A percentile compares a stretch with the other conserved stretches of the same genome.
Conservation (phyloP, 1,140 invertebrate species). For the Delia radicum region DNA sequence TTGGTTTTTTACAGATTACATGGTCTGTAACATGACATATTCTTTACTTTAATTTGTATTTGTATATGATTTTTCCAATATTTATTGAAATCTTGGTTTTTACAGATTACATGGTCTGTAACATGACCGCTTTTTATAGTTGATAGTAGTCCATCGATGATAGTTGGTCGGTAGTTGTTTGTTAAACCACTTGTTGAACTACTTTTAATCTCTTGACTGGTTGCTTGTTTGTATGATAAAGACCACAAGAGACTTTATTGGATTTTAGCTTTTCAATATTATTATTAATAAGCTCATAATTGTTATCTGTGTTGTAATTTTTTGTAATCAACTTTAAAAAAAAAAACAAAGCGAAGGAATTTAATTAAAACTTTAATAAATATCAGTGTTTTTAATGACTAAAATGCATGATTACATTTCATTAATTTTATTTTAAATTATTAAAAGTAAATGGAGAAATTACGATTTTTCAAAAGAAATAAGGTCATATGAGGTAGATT, state of each 20-base stretch:
- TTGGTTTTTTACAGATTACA: not conserved
- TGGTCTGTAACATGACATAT: not conserved
- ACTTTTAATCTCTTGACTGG: not conserved
- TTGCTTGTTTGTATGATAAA: not conserved
- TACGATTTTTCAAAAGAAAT: not conserved
- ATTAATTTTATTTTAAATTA: not conserved
- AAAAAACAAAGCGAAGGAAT: not conserved
- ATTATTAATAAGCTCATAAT: not conserved
- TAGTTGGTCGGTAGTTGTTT: not conserved
- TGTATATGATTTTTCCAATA: not conserved
- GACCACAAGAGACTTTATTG: not conserved
- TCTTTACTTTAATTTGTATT: too few species aligned
- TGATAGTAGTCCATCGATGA: too few species aligned
- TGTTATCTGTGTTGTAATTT: not conserved
- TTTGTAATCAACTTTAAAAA: not conserved
- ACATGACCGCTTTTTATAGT: not conserved
- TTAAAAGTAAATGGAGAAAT: not conserved
- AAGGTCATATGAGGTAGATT: not conserved
- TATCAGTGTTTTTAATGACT: not conserved
- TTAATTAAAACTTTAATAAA: not conserved
- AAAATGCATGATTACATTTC: not conserved
- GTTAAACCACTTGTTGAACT: not conserved
- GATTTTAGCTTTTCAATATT: not conserved
- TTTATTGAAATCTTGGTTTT: not conserved
- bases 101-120: not conserved